phyloP scores from a whole-genome alignment of 2,113 vertebrate species.

The Octodon degus region DNA sequence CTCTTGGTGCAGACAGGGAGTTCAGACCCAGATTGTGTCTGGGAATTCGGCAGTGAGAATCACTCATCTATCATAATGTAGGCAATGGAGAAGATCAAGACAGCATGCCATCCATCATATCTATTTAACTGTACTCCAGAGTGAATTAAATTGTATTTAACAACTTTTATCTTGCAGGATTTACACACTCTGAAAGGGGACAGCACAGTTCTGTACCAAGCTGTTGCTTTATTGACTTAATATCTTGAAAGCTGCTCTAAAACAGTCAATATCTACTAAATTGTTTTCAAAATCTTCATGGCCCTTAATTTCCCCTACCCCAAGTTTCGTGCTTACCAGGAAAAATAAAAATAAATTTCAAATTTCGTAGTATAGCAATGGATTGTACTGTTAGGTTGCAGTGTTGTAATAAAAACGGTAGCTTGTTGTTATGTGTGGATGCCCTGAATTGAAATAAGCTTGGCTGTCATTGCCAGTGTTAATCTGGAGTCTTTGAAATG shows the following conservation, averaged over 20 bases:
- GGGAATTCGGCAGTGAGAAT: constrained; percentile 84
- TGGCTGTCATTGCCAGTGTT: neutral
- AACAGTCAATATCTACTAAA: constrained; percentile 71
- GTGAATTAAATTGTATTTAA: constrained; percentile 88
- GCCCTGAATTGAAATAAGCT: constrained; percentile 24
- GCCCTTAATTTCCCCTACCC: neutral
- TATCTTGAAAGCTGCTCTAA: constrained; percentile 79
- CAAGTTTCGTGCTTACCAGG: constrained; percentile 13
- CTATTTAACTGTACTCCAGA: constrained; percentile 87
- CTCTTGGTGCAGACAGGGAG: constrained; percentile 86
- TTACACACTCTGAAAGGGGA: constrained; percentile 74
- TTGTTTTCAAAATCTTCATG: constrained; percentile 66
- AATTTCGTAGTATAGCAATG: neutral
- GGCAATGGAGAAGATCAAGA: constrained; percentile 88
- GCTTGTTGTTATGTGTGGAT: neutral
- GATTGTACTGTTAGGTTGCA: neutral
- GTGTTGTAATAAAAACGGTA: neutral
- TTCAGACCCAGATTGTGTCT: constrained; percentile 84
- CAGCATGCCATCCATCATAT: constrained; percentile 89
- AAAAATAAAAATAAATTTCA: constrained; percentile 3
- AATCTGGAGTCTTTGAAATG: neutral
- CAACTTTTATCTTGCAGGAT: constrained; percentile 82
- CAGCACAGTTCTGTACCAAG: constrained; percentile 65
- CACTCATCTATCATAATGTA: constrained; percentile 92
- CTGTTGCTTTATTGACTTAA: constrained; percentile 72